Evolutionary conservation across 2,888 invertebrate species (phyloP).

Genomic region (Chalcosyrphus nemorum): DNA sequence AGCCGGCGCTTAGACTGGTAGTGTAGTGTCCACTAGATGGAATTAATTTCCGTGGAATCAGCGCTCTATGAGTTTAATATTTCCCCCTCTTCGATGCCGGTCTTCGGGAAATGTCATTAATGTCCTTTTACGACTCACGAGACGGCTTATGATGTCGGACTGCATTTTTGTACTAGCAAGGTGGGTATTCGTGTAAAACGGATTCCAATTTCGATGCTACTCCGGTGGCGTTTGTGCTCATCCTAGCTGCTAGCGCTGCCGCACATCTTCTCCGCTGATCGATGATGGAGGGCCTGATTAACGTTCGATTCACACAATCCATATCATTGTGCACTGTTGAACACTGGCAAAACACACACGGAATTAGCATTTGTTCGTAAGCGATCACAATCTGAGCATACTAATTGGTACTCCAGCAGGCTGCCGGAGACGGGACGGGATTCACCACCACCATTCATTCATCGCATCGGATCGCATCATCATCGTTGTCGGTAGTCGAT

Average conservation of each 20-base stretch:
- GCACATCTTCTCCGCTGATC: conserved; percentile 19
- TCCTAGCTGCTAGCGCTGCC: background rate
- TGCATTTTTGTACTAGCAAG: conserved; percentile 68
- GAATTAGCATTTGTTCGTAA: conserved; percentile 81
- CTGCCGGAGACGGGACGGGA: conserved; percentile 52
- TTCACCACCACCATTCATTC: conserved; percentile 68
- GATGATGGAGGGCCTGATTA: conserved; percentile 70
- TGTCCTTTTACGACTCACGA: conserved; percentile 65
- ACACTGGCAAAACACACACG: conserved; percentile 63
- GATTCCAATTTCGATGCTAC: conserved; percentile 15
- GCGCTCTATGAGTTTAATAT: conserved; percentile 1
- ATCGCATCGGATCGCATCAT: conserved; percentile 59
- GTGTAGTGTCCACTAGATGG: background rate
- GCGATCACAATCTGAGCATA: conserved; percentile 81
- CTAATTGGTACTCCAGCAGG: conserved; percentile 77
- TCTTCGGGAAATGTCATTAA: conserved; percentile 67
- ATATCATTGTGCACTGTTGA: conserved; percentile 63
- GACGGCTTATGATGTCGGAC: conserved; percentile 61
- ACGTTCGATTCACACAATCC: conserved; percentile 73
- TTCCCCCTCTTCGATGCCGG: conserved; percentile 1
- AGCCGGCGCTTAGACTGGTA: conserved; percentile 52
- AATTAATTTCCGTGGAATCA: conserved; percentile 60
- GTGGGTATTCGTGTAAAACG: conserved; percentile 71
- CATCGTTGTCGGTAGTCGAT: too few species aligned
- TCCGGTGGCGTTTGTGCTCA: conserved; percentile 68